Base-by-base conservation (phyloP, 2,113 vertebrate species). In the Pteruthius melanotis region DNA sequence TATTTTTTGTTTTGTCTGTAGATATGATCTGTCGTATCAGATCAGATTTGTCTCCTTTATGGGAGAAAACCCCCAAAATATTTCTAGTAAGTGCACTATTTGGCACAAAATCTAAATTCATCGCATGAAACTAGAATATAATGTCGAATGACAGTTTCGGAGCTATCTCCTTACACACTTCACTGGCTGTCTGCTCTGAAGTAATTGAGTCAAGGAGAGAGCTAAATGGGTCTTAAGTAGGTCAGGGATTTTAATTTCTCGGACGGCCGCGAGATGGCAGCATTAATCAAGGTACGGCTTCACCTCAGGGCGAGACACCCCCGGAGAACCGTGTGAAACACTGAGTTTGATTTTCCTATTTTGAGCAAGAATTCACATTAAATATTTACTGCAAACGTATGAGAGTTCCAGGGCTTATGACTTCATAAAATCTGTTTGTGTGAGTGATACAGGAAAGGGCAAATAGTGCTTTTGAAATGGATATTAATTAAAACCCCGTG, bases 221-320 rank as follows among this genome's bases (percentile, higher is more conserved):
- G 42, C 71, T 49, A 53, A 84, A 39, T 20, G 52, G 31, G 45
- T 64, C 54, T 53, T 31, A 91, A 89, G 70, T 80, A 92, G 69
- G 53, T 75, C 68, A 78, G 70, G 65, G 44, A 50, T n/a, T 89
- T 78, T 11, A 71, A 93, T 96, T 94, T 98, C 81, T 76, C 24
- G 7, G 37, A 9, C 1, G 80, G 86, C 57, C 97, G 52, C 94
- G 92, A 97, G 98, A 94, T 98, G 98, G 98, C 97, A 98, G 97
- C 95, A 80, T 97, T 95, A 54, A 87, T 81, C 96, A 96, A 97
- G 92, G 35, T 3, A 96, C 95, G 22, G 30, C 66, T 6, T 30
- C 66, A 3, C 5, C 8, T 9, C 42, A 3, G 9, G 7, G 71
- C 53, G 42, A 50, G 65, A 39, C 63, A 57, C 65, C 56, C 45